A percentile compares a stretch with the other conserved stretches of the same genome.
phyloP scores from a whole-genome alignment of 1,140 invertebrate genomes.

The Tetragnatha versicolor region DNA sequence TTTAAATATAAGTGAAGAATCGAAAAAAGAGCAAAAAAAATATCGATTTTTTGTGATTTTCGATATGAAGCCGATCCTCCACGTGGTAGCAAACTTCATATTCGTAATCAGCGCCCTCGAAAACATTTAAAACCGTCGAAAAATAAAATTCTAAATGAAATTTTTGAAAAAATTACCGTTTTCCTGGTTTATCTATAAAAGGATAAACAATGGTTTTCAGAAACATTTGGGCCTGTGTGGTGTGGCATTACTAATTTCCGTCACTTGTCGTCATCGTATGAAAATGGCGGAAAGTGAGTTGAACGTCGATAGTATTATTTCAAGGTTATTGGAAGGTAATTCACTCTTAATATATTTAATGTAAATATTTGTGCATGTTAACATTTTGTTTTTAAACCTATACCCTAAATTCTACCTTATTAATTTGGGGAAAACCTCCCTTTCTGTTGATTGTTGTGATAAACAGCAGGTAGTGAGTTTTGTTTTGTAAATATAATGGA shows the following conservation, averaged over 20 bases:
- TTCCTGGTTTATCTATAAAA: neutral
- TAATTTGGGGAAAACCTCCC: neutral
- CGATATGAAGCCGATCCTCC: too few species aligned
- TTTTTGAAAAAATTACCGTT: neutral
- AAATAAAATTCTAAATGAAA: neutral
- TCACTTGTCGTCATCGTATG: conserved; percentile 52
- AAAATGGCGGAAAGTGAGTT: conserved; percentile 58
- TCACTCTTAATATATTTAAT: neutral
- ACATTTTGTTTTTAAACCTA: too few species aligned
- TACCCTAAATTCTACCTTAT: too few species aligned
- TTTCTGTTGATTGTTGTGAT: conserved; percentile 21
- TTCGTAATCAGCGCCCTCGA: too few species aligned
- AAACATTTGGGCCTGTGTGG: too few species aligned
- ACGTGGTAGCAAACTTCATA: too few species aligned
- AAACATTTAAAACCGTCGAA: too few species aligned
- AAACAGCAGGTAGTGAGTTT: conserved; percentile 14
- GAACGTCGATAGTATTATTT: conserved; percentile 60
- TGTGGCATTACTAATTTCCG: conserved; percentile 27
- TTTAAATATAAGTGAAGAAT: too few species aligned
- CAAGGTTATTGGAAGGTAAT: conserved; percentile 60
- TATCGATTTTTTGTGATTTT: too few species aligned
- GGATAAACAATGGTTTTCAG: conserved; percentile 18
- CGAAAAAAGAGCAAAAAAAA: too few species aligned
- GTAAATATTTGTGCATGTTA: neutral
- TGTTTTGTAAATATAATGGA: neutral